A percentile compares a stretch with the other conserved stretches of the same genome.
Evolutionary conservation across 2,888 invertebrate species (phyloP).

Genomic region (Cheilosia scutellata): DNA sequence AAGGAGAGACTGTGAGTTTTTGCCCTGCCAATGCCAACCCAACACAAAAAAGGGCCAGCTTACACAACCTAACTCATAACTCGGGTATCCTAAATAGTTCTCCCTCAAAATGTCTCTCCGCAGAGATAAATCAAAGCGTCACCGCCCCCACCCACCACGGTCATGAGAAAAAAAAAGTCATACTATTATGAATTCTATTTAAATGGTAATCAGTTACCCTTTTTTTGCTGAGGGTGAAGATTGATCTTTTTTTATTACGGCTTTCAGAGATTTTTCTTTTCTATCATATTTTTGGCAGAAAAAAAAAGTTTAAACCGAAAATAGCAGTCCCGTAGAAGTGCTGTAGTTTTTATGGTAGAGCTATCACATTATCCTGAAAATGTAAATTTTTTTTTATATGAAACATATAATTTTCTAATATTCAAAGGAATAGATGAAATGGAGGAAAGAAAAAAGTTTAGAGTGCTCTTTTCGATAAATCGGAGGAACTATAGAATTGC

Average conservation of each 20-base stretch:
- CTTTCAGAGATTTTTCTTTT: slow-evolving; percentile 69
- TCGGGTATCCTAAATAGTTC: slow-evolving; percentile 68
- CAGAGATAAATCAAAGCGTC: slow-evolving; percentile 70
- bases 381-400: slow-evolving; percentile 59
- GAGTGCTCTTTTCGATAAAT: slow-evolving; percentile 54
- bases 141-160: background rate
- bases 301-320: slow-evolving; percentile 11
- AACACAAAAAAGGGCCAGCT: slow-evolving; percentile 33
- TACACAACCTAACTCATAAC: slow-evolving; percentile 62
- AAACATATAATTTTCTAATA: slow-evolving; percentile 74
- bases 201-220: slow-evolving; percentile 76
- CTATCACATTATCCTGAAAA: slow-evolving; percentile 70
- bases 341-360: slow-evolving; percentile 56
- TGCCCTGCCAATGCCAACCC: background rate
- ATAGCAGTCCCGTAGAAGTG: slow-evolving; percentile 18
- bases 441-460: slow-evolving; percentile 9
- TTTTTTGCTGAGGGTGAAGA: slow-evolving; percentile 67
- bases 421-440: slow-evolving; percentile 58
- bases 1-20: slow-evolving; percentile 35
- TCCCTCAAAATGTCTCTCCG: slow-evolving; percentile 68
- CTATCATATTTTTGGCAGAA: slow-evolving; percentile 23
- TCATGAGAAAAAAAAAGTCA: slow-evolving; percentile 42
- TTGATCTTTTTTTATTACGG: slow-evolving; percentile 74
- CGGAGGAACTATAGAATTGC: background rate
- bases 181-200: slow-evolving; percentile 75